Conservation (phyloP, 2,888 invertebrate species). For the Dione juno region DNA sequence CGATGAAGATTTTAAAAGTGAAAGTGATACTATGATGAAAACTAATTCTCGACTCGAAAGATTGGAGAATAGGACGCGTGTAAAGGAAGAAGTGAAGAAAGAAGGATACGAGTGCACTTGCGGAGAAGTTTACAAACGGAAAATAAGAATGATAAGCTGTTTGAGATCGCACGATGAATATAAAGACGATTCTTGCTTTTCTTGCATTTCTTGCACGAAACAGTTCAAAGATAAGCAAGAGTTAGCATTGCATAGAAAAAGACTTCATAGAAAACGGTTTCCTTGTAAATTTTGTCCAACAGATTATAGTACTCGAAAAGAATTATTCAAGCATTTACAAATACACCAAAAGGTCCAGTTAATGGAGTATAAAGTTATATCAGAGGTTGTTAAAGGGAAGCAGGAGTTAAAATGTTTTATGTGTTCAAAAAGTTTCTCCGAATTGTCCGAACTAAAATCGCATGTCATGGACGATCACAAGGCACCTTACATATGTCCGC, state of each 20-base stretch:
- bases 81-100: slow-evolving; percentile 42
- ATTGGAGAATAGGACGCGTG: slow-evolving; percentile 55
- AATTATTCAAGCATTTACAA: slow-evolving; percentile 73
- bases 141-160: slow-evolving; percentile 74
- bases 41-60: slow-evolving; percentile 46
- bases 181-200: slow-evolving; percentile 54
- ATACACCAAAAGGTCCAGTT: slow-evolving; percentile 75
- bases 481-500: slow-evolving; percentile 68
- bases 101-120: slow-evolving; percentile 72
- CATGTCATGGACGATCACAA: slow-evolving; percentile 76
- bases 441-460: slow-evolving; percentile 68
- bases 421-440: slow-evolving; percentile 65
- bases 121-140: slow-evolving; percentile 64
- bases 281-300: slow-evolving; percentile 79
- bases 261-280: slow-evolving; percentile 69
- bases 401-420: slow-evolving; percentile 72
- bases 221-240: slow-evolving; percentile 69
- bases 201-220: slow-evolving; percentile 66
- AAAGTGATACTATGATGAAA: slow-evolving; percentile 26
- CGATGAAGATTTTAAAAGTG: slow-evolving; percentile 46
- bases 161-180: slow-evolving; percentile 66
- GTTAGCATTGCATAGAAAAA: slow-evolving; percentile 64
- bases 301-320: slow-evolving; percentile 73
- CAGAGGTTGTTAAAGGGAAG: slow-evolving; percentile 72
- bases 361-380: slow-evolving; percentile 77